phyloP scores from a whole-genome alignment of 2,797 vertebrate genomes.

The Manis crassicaudata region DNA sequence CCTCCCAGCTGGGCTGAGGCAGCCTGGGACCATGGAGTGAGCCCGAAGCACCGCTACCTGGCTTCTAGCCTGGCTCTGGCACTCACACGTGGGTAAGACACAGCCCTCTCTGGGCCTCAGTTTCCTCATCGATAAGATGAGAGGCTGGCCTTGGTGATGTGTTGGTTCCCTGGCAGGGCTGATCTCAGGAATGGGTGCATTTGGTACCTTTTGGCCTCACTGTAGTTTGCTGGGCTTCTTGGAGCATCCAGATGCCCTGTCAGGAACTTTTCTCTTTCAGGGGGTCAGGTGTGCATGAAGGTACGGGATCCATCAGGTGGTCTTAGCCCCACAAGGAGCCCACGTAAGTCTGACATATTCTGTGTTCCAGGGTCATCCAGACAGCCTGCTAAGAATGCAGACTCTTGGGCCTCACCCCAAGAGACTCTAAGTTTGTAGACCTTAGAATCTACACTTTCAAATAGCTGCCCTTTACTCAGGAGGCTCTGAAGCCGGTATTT shows the following conservation, averaged over 20 bases:
- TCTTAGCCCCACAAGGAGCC: neutral
- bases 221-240: neutral
- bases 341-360: fast-evolving
- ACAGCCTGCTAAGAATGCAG: neutral
- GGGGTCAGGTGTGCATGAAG: neutral
- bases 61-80: neutral
- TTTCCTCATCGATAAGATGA: neutral
- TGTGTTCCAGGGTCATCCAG: neutral
- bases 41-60: neutral
- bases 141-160: neutral
- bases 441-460: neutral
- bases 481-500: neutral
- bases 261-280: neutral
- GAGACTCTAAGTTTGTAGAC: neutral
- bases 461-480: neutral
- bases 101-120: neutral
- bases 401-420: neutral
- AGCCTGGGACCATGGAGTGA: fast-evolving
- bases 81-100: neutral
- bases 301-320: neutral
- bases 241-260: neutral
- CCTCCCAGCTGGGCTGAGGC: neutral
- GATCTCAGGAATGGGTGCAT: neutral
- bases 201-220: neutral
- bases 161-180: no score